Conservation (phyloP, 1,140 invertebrate genomes). For the Drosophila mauritiana region DNA sequence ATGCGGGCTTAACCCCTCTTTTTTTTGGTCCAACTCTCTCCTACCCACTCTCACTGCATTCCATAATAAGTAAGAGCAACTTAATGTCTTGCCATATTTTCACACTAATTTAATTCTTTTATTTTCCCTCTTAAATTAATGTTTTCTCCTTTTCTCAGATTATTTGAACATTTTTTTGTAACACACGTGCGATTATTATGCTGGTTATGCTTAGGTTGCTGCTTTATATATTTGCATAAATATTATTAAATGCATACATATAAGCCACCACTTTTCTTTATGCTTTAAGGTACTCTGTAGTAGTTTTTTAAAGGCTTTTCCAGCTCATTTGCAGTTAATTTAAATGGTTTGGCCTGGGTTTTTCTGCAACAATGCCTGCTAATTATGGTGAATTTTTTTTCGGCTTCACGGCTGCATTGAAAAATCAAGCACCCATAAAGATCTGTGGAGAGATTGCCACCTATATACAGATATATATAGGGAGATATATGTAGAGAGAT, state of each 20-base stretch:
- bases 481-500: slow-evolving; percentile 2
- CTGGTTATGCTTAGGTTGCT: not conserved
- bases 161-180: not conserved
- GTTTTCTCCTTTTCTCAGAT: slow-evolving; percentile 21
- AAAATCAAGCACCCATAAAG: slow-evolving; percentile 44
- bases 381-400: slow-evolving; percentile 74
- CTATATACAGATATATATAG: not conserved
- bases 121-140: slow-evolving; percentile 16
- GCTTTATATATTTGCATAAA: too few species aligned
- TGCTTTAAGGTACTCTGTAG: too few species aligned
- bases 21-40: slow-evolving; percentile 4
- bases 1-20: slow-evolving; percentile 40
- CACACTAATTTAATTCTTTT: slow-evolving; percentile 51
- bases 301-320: slow-evolving; percentile 9
- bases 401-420: slow-evolving; percentile 16
- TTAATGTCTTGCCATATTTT: slow-evolving; percentile 36
- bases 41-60: slow-evolving; percentile 22
- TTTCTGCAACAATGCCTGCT: slow-evolving; percentile 63
- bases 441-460: slow-evolving; percentile 10
- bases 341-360: slow-evolving; percentile 36
- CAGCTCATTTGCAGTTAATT: slow-evolving; percentile 71
- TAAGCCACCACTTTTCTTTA: not conserved
- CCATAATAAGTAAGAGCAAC: slow-evolving; percentile 19
- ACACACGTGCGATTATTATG: not conserved
- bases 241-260: too few species aligned